A percentile compares a stretch with the other conserved stretches of the same genome.
Evolutionary conservation across 2,113 vertebrate genomes (phyloP).

Genomic region (Boulengeromyrus knoepffleri): DNA sequence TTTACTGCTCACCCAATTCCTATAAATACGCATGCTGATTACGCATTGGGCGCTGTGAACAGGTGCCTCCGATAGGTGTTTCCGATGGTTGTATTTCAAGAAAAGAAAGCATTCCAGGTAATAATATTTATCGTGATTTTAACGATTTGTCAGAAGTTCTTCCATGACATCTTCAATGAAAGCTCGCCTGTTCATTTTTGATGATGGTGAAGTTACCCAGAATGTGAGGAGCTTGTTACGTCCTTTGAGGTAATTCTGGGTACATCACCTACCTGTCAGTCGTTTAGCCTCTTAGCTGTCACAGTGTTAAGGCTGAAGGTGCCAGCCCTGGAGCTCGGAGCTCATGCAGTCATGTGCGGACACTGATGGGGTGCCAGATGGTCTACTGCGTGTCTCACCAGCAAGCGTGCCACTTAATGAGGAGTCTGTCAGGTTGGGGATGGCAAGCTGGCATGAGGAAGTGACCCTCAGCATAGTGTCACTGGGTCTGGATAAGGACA

Average conservation of each 20-base stretch:
- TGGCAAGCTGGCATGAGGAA: not conserved
- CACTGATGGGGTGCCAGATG: not conserved
- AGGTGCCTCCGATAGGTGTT: not conserved
- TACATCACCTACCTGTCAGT: not conserved
- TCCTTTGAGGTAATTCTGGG: not conserved
- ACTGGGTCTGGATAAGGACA: not conserved
- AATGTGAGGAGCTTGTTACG: not conserved
- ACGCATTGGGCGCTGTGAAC: not conserved
- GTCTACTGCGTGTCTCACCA: not conserved
- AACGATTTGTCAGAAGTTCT: not conserved
- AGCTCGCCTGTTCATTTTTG: not conserved
- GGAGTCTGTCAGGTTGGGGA: not conserved
- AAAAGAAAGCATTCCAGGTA: not conserved
- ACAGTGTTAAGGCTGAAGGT: not conserved
- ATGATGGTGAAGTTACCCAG: not conserved
- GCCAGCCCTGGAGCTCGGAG: not conserved
- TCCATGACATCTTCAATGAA: not conserved
- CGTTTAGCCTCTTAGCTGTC: not conserved
- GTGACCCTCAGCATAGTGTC: not conserved
- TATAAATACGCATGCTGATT: not conserved
- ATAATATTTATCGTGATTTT: not conserved
- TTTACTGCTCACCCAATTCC: not conserved
- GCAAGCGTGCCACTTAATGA: not conserved
- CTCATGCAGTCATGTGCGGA: not conserved
- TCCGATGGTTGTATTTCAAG: not conserved